Evolutionary conservation across 2,797 vertebrate genomes (phyloP).

Genomic region (Malurus splendens): DNA sequence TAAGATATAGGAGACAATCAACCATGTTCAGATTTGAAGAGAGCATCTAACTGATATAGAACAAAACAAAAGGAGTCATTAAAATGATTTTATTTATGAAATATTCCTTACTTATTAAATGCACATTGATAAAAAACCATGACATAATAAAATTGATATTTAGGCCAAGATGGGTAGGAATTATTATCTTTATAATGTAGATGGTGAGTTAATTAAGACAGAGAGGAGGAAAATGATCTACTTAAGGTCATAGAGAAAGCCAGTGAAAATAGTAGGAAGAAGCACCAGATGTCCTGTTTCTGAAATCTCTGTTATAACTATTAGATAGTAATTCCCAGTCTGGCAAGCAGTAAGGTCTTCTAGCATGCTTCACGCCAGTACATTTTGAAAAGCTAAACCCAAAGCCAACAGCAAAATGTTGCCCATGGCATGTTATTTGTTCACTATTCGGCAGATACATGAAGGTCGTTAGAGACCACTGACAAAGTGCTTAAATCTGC

Average conservation of each 20-base stretch:
- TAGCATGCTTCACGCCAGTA: neutral
- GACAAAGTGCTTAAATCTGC: neutral
- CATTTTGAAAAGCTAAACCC: neutral
- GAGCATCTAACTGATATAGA: neutral
- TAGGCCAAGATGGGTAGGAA: neutral
- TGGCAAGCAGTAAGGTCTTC: neutral
- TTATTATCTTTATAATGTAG: slow-evolving; percentile 28
- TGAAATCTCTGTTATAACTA: slow-evolving; percentile 10
- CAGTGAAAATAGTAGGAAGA: neutral
- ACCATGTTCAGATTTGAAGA: slow-evolving; percentile 8
- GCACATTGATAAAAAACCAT: neutral
- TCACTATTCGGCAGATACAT: neutral
- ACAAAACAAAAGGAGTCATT: neutral
- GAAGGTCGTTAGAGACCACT: neutral
- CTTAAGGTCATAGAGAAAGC: slow-evolving; percentile 21
- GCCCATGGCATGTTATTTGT: neutral
- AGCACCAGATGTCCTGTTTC: slow-evolving; percentile 3
- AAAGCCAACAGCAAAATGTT: neutral
- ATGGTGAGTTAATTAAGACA: slow-evolving; percentile 29
- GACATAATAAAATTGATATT: neutral
- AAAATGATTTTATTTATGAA: slow-evolving; percentile 11
- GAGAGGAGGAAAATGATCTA: neutral
- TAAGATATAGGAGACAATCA: neutral
- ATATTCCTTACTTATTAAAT: neutral
- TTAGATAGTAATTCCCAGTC: slow-evolving; percentile 9